A percentile compares a stretch with the other conserved stretches of the same genome.
These are phyloP conservation scores for Drosophila repletoides DNA, from an alignment of 1,140 invertebrate species.

Conservation along the genomic window DNA sequence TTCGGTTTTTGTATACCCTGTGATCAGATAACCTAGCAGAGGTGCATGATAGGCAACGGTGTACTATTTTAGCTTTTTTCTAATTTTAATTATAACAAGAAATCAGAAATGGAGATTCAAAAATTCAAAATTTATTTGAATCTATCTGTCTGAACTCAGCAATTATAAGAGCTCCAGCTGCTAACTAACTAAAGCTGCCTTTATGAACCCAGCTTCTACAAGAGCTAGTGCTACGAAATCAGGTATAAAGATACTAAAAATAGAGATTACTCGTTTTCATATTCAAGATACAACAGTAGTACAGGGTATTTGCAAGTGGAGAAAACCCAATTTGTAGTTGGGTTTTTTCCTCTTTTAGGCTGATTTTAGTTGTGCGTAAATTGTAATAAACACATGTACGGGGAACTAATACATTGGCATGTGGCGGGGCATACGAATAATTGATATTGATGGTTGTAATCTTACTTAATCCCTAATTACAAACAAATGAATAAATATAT, in stretches of 20 bases:
- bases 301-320: conserved; percentile 1
- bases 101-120: no score
- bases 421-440: conserved; percentile 51
- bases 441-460: conserved; percentile 80
- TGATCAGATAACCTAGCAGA: not conserved
- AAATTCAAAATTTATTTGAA: no score
- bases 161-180: no score
- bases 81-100: no score
- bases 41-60: not conserved
- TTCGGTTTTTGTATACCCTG: conserved; percentile 4
- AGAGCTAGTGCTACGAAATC: no score
- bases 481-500: conserved; percentile 64
- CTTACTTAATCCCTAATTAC: conserved; percentile 80
- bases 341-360: conserved; percentile 20
- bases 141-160: no score
- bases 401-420: conserved; percentile 58
- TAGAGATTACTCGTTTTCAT: no score
- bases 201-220: no score
- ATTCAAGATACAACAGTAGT: not conserved
- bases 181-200: no score
- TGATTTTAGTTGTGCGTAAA: conserved; percentile 55
- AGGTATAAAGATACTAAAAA: no score
- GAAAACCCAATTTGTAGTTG: not conserved
- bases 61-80: no score
- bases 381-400: conserved; percentile 73